Evolutionary conservation across 1,140 invertebrate species (phyloP), one percentile per base, ranked within the genome.

Genomic region (Temnothorax nylanderi): DNA sequence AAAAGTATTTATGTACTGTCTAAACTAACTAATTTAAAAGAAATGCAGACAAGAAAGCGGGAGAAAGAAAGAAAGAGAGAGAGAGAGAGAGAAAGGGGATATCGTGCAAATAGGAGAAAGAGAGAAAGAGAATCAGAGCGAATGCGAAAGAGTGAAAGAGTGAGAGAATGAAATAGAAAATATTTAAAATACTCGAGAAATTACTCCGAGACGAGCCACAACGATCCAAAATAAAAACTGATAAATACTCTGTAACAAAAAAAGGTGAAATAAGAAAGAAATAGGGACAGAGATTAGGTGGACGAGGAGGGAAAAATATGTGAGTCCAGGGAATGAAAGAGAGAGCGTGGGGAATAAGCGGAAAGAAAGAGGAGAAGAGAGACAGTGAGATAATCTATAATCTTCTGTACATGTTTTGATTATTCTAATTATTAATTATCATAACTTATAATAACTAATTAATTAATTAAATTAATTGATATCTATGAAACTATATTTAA

Each of bases 321-420:
- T 65, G 26, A 80, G 44, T 78, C 60, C 18, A 21, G 64, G 26
- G 74, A 60, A 41, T 67, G 82, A 51, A 71, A 76, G 80, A 47
- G 64, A 82, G 41, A 75, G 49, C 64, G 84, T 58, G 51, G 32
- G 47, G 74, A 26, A 72, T 54, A 51, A 34, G 80, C 18, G 34
- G 76, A 37, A 34, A 71, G 62, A 56, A 54, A 69, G 49, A 88
- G 44, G 54, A 44, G 34, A 84, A 44, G 64, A 65, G 34, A 85
- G 6, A 87, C 26, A 60, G 82, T 87, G 41, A 82, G 60, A 44
- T 92, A 93, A 94, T 94, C 92, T 93, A 94, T 93, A 94, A 94
- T 94, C 94, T 95, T 95, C 94, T 94, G 93, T 94, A 94, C 93
- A 94, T 94, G 93, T 94, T 94, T 94, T 94, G 90, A 94, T 95